A percentile compares a stretch with the other conserved stretches of the same genome.
Evolutionary conservation across 1,140 invertebrate genomes (phyloP).

Genomic region (Limonius californicus): DNA sequence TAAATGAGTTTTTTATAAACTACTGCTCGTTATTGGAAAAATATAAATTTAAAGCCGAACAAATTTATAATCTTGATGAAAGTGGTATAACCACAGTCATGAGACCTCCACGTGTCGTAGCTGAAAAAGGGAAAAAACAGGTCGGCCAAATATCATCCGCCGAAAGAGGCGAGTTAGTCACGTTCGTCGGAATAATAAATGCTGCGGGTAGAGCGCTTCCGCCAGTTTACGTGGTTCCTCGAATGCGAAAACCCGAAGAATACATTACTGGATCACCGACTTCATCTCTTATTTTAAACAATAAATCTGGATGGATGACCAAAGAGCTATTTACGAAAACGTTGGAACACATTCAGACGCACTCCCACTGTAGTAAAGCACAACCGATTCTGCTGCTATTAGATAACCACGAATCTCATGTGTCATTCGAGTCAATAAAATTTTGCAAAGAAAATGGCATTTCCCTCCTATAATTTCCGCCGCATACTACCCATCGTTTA

Average conservation of each 20-base stretch:
- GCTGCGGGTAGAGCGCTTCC: constrained; percentile 21
- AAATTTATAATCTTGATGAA: constrained; percentile 34
- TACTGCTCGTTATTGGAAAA: neutral
- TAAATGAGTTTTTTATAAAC: constrained; percentile 18
- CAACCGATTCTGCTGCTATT: too few relatives aligned
- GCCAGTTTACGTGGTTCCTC: constrained; percentile 22
- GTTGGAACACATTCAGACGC: too few relatives aligned
- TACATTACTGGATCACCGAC: too few relatives aligned
- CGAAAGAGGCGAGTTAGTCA: constrained; percentile 27
- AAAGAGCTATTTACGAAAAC: too few relatives aligned
- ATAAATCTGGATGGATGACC: too few relatives aligned
- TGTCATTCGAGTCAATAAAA: too few relatives aligned
- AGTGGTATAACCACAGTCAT: constrained; percentile 27
- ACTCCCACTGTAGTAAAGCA: too few relatives aligned
- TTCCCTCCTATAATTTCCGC: too few relatives aligned
- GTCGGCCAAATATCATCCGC: constrained; percentile 24
- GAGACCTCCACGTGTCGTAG: constrained; percentile 22
- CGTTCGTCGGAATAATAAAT: constrained; percentile 26
- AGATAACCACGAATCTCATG: too few relatives aligned
- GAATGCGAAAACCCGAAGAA: constrained; percentile 19
- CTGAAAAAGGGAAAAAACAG: constrained; percentile 27
- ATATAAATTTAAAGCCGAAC: constrained; percentile 1
- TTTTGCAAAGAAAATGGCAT: too few relatives aligned
- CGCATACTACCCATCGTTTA: too few relatives aligned
- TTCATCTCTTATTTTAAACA: too few relatives aligned